Conservation (phyloP, 2,797 vertebrate genomes). For the Florisuga fusca region DNA sequence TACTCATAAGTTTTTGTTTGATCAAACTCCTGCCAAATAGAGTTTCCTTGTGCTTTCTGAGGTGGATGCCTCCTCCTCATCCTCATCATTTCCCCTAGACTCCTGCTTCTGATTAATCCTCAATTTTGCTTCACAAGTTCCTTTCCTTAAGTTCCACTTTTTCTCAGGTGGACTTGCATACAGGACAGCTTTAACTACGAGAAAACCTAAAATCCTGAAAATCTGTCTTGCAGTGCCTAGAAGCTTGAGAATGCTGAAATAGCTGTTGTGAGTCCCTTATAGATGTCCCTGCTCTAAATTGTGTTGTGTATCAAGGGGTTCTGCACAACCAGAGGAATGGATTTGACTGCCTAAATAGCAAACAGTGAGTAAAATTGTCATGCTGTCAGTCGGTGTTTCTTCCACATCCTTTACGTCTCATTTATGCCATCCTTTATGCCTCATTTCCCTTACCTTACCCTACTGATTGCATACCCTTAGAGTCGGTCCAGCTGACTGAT, state of each 20-base stretch:
- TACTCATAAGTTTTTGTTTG: neutral
- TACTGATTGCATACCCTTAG: rapidly evolving
- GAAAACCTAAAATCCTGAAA: neutral
- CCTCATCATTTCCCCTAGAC: neutral
- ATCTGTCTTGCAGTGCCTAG: neutral
- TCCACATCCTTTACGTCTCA: neutral
- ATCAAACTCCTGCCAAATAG: neutral
- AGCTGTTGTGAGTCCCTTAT: neutral
- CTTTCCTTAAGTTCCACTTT: neutral
- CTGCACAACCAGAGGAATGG: neutral
- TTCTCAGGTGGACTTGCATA: neutral
- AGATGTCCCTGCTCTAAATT: neutral
- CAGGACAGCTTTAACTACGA: neutral
- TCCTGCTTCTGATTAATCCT: neutral
- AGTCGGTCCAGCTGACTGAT: neutral
- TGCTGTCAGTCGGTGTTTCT: neutral
- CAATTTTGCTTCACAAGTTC: neutral
- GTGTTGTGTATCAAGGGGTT: neutral
- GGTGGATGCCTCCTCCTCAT: neutral
- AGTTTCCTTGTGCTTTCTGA: neutral
- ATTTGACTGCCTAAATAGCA: neutral
- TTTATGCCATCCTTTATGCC: too few relatives aligned
- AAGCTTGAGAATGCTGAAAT: neutral
- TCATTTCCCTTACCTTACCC: neutral
- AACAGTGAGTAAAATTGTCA: neutral